Percentiles rank a stretch among this genome's conserved stretches.
Conservation (phyloP, 2,888 invertebrate genomes). For the Herminia tarsipennalis region DNA sequence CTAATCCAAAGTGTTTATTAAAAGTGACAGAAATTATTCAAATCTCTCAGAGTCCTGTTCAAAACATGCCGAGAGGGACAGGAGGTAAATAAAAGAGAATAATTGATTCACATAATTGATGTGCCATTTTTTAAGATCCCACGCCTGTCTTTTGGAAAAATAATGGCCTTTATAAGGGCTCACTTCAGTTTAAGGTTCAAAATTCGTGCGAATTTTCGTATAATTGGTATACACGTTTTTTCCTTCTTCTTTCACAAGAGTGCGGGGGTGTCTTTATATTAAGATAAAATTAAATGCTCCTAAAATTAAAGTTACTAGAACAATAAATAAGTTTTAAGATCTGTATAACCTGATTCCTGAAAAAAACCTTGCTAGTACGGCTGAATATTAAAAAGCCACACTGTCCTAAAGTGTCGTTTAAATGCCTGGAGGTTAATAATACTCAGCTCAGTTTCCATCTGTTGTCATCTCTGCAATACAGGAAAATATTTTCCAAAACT, state of each 20-base stretch:
- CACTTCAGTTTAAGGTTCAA: conserved; percentile 1
- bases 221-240: not conserved
- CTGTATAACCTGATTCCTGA: no score
- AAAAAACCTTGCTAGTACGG: no score
- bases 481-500: not conserved
- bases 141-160: conserved; percentile 28
- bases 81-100: conserved; percentile 30
- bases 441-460: not conserved
- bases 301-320: no score
- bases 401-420: no score
- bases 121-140: conserved; percentile 20
- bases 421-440: no score
- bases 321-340: no score
- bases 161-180: conserved; percentile 15
- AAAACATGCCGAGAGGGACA: conserved; percentile 17
- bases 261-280: no score
- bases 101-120: conserved; percentile 43
- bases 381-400: no score
- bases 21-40: conserved; percentile 43
- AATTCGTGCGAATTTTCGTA: not conserved
- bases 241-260: no score
- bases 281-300: no score
- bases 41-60: conserved; percentile 27
- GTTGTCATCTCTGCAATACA: not conserved
- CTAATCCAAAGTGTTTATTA: conserved; percentile 18